Base-by-base conservation (phyloP, 1,140 invertebrate species). In the Branchinecta lindahli region DNA sequence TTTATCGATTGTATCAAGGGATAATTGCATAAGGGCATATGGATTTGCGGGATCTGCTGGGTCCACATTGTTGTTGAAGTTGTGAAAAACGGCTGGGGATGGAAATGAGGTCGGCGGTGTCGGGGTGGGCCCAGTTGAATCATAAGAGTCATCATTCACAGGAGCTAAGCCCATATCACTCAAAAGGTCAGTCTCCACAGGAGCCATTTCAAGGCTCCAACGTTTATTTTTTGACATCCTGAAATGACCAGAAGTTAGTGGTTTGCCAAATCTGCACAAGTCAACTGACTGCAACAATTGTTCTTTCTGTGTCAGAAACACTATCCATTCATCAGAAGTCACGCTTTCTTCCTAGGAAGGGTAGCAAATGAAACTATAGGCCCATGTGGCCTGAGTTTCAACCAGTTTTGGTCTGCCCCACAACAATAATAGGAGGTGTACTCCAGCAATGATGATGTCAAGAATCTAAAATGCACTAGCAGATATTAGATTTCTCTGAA, bases 191-290 rank as follows among this genome's bases (percentile, higher is more conserved):
- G 52, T 15, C 52, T 61, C 52, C 52, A 61, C 52, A 15, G 52
- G 52, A 20, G 18, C 52, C 18, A 20, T 61, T 61, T 61, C 52
- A 61, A 61, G 12, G 18, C 52, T 61, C 52, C 52, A 61, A 15
- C 52, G 52, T 61, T 61, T 61, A 20, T 12, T 61, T 61, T 61
- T 61, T 61, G 52, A 20, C 52, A 61, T 61, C 52, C 52, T 61
- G 52, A 61, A 61, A 61, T 61, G 18, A 61, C 52, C 33, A 33
- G 33, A 33, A 33, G 33, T 33, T 33, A 33, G 33, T 33, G 33
- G 33, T 33, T 33, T 33, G 33, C 33, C 33, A 33, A 33, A 33
- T 33, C 33, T 33, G 33, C 33, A 33, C 33, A 33, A 33, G 5
- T 33, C 5, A 33, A 33, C 33, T 33, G 33, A 33, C 33, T 33